Percentiles rank a stretch among this genome's conserved stretches.
phyloP scores from a whole-genome alignment of 2,888 invertebrate genomes.

The Steinernema carpocapsae region DNA sequence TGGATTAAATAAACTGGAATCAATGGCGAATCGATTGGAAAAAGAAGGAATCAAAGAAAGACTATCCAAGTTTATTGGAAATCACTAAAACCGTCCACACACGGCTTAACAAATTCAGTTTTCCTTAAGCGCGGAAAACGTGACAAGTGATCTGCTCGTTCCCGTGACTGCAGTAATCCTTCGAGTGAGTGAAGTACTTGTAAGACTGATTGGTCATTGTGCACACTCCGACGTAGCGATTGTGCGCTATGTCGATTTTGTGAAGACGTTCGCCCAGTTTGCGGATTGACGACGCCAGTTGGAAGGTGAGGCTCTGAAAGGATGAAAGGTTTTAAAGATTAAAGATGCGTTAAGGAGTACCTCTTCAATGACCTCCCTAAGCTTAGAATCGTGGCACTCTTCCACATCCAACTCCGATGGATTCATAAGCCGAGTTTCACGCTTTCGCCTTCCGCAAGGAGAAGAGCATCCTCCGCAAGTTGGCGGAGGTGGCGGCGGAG shows the following conservation, averaged over 20 bases:
- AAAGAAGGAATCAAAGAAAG: too few species aligned
- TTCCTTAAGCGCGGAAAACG: conserved; percentile 4
- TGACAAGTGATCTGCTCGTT: conserved; percentile 33
- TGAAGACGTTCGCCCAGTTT: conserved; percentile 10
- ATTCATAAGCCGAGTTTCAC: background rate
- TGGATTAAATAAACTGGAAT: conserved; percentile 5
- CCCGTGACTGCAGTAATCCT: conserved; percentile 21
- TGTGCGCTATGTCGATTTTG: background rate
- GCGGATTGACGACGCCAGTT: conserved; percentile 8
- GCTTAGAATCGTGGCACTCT: conserved; percentile 13
- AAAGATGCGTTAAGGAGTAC: background rate
- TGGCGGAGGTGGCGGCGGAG: background rate
- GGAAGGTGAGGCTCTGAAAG: conserved; percentile 23
- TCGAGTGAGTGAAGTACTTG: conserved; percentile 29
- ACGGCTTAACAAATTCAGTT: background rate
- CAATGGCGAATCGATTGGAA: background rate
- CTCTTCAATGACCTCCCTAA: conserved; percentile 22
- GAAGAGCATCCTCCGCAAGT: background rate
- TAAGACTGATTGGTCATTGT: conserved; percentile 7
- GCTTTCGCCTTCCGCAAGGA: conserved; percentile 13
- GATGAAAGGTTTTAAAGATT: background rate
- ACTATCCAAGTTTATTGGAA: too few species aligned
- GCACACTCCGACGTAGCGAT: conserved; percentile 18
- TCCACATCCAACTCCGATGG: background rate
- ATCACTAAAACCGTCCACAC: background rate